Evolutionary conservation across 2,888 invertebrate genomes (phyloP).

Genomic region (Dasypolia templi): DNA sequence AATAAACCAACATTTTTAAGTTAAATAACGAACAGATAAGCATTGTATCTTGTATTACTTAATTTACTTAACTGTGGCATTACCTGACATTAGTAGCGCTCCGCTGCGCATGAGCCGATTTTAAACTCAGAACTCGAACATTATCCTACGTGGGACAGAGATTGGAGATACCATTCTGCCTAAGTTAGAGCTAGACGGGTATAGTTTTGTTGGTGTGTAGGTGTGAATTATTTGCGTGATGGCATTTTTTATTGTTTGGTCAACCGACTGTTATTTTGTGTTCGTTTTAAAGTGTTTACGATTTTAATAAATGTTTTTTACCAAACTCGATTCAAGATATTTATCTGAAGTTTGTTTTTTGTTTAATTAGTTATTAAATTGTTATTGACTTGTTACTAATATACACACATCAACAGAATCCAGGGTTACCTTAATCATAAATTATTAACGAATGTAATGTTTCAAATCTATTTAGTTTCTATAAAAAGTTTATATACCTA

Average conservation of each 20-base stretch:
- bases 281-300: neutral
- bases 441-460: too few relatives aligned
- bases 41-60: constrained; percentile 23
- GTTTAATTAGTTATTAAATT: neutral
- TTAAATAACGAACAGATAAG: constrained; percentile 3
- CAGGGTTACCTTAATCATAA: too few relatives aligned
- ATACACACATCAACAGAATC: too few relatives aligned
- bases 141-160: constrained; percentile 23
- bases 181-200: constrained; percentile 14
- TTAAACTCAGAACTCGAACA: constrained; percentile 15
- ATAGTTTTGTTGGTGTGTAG: neutral
- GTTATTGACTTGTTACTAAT: too few relatives aligned
- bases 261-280: constrained; percentile 18
- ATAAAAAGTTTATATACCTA: too few relatives aligned
- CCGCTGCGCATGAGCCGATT: constrained; percentile 56
- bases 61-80: constrained; percentile 40
- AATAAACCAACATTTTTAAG: neutral
- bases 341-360: neutral
- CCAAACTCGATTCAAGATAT: neutral
- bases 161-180: neutral
- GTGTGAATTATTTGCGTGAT: constrained; percentile 14
- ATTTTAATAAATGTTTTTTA: neutral
- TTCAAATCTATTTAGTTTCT: too few relatives aligned
- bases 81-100: constrained; percentile 38
- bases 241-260: constrained; percentile 31